These are phyloP conservation scores for Nephrotoma appendiculata DNA, from an alignment of 2,888 invertebrate genomes.

Conservation along the genomic window DNA sequence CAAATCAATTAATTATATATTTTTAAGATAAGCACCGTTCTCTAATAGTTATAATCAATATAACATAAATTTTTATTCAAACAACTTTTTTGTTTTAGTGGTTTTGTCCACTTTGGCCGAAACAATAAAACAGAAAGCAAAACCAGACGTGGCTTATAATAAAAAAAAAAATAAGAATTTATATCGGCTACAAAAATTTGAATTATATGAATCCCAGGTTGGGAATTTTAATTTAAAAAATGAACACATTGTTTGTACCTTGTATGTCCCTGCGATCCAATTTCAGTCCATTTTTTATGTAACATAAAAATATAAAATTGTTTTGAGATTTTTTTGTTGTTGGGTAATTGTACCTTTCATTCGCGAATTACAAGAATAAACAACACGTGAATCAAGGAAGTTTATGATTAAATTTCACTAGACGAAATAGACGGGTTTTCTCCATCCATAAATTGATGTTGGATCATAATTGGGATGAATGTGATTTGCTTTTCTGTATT, in stretches of 20 bases:
- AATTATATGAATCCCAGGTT: neutral
- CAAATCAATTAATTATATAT: neutral
- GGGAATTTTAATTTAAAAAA: neutral
- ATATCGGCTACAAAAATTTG: neutral
- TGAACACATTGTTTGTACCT: neutral
- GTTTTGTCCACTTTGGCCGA: neutral
- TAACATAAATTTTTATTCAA: neutral
- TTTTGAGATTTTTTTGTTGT: neutral
- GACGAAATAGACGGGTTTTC: neutral
- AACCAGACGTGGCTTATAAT: neutral
- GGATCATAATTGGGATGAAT: neutral
- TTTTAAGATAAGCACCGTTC: neutral
- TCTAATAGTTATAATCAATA: neutral
- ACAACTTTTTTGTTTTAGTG: neutral
- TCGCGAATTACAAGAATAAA: neutral
- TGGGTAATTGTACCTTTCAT: neutral
- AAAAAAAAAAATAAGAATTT: neutral
- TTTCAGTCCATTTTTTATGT: neutral
- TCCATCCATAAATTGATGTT: neutral
- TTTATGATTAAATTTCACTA: neutral
- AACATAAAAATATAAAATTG: neutral
- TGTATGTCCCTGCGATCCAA: neutral
- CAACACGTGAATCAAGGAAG: neutral
- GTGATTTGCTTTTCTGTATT: neutral
- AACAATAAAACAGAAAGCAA: neutral